Evolutionary conservation across 2,113 vertebrate genomes (phyloP), one percentile per base, ranked within the genome.

Genomic region (Petrocephalus zakoni): DNA sequence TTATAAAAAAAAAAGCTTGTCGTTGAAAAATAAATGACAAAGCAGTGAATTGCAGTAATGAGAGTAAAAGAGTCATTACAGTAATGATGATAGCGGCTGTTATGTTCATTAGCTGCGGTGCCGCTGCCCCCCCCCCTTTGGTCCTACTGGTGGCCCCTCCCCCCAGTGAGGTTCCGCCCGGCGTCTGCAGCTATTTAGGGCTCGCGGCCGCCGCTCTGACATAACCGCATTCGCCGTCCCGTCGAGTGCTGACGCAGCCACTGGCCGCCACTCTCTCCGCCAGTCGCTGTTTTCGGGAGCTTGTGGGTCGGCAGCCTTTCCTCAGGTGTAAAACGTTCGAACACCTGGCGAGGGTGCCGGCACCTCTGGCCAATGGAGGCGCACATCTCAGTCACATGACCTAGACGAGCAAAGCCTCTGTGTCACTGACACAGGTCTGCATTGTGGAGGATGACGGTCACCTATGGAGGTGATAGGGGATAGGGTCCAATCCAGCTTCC

Each of bases 111-210:
- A 82, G 51, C 34, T 51, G 68, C 81, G 22, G 47, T 83, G 25
- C 52, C 22, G 13, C 10, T 5, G 42, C 75, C 7, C 15, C 29
- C 25, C 13, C 68, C 87, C 17, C 11, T 56, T 88, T 53, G 13
- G 37, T 88, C 15, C 52, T 88, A 13, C 56, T 49, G 25, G 11
- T 75, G 25, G 87, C 13, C 25, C 25, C 68, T 47, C n/a, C 25
- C 2, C 53, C 46, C 61, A 52, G 19, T 58, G 75, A 78, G 46
- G 37, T 15, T 53, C 56, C 22, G 82, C 22, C 52, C 0, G 49
- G 22, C 87, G 1, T 61, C 55, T 88, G 88, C 51, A 29, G 75
- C 88, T 58, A n/a, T 78, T 83, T 88, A 58, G 22, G n/a, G 56
- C 21, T 34, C 22, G n/a, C 2, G 22, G 53, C 34, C 17, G 49